phyloP scores from a whole-genome alignment of 2,888 invertebrate species.

The Archips xylosteana region DNA sequence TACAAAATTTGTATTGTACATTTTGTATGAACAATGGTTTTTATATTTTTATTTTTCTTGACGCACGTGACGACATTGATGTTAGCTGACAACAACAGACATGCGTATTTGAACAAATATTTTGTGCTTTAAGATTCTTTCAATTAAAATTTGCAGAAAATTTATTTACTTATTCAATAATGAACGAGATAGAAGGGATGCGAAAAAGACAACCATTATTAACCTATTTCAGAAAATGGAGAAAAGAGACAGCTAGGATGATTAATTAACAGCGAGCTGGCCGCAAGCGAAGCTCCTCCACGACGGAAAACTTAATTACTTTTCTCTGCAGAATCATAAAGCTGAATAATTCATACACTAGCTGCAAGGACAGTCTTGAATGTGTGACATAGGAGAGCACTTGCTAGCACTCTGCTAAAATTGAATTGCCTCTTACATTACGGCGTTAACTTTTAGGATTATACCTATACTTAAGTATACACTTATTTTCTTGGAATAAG shows the following conservation, averaged over 20 bases:
- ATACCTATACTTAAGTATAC: conserved; percentile 14
- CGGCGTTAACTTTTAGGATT: conserved; percentile 33
- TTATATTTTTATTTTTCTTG: background rate
- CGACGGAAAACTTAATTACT: conserved; percentile 79
- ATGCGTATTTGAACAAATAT: background rate
- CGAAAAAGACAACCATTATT: conserved; percentile 73
- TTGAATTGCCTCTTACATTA: conserved; percentile 61
- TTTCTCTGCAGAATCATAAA: conserved; percentile 76
- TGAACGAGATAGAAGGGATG: conserved; percentile 66
- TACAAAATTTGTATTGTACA: background rate
- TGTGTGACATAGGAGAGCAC: conserved; percentile 50
- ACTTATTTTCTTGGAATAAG: background rate
- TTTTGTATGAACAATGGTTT: background rate
- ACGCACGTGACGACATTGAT: background rate
- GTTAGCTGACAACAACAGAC: background rate
- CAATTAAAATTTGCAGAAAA: conserved; percentile 47
- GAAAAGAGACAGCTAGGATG: conserved; percentile 70
- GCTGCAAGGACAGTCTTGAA: conserved; percentile 59
- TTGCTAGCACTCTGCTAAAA: conserved; percentile 56
- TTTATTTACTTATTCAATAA: conserved; percentile 74
- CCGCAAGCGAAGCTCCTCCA: conserved; percentile 66
- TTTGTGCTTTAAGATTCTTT: background rate
- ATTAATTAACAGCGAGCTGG: conserved; percentile 75
- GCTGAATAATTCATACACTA: conserved; percentile 72
- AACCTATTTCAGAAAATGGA: conserved; percentile 73